Evolutionary conservation across 2,888 invertebrate genomes (phyloP).

Genomic region (Patella depressa): DNA sequence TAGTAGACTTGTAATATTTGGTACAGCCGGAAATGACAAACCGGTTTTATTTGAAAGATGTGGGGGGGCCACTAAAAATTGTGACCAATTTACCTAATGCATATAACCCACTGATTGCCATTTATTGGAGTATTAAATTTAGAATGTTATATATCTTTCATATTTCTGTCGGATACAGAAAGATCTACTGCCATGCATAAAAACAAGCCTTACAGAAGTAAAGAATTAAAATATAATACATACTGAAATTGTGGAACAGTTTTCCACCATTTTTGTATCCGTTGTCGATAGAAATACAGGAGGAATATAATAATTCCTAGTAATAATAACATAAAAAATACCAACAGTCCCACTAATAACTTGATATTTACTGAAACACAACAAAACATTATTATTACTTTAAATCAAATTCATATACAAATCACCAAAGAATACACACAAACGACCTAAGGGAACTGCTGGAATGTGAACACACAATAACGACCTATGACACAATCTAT

Average conservation of each 20-base stretch:
- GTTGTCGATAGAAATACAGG: constrained; percentile 82
- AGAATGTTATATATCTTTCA: no score
- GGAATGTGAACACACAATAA: no score
- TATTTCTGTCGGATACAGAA: not conserved
- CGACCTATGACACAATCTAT: no score
- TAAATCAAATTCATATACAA: not conserved
- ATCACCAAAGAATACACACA: no score
- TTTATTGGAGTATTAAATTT: no score
- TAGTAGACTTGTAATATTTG: no score
- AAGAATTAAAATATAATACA: constrained; percentile 24
- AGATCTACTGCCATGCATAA: not conserved
- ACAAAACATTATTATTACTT: not conserved
- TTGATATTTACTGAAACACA: constrained; percentile 49
- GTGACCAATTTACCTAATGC: no score
- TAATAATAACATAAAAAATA: constrained; percentile 89
- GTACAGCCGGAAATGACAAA: no score
- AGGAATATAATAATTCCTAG: constrained; percentile 81
- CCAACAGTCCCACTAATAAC: constrained; percentile 82
- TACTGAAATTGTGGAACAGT: constrained; percentile 37
- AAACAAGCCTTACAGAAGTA: not conserved
- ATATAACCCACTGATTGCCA: no score
- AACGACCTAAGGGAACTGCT: no score
- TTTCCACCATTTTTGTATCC: constrained; percentile 76
- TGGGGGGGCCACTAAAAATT: no score
- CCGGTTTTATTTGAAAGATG: no score